Conservation (phyloP, 2,888 invertebrate genomes). For the Mellilla xanthometata region DNA sequence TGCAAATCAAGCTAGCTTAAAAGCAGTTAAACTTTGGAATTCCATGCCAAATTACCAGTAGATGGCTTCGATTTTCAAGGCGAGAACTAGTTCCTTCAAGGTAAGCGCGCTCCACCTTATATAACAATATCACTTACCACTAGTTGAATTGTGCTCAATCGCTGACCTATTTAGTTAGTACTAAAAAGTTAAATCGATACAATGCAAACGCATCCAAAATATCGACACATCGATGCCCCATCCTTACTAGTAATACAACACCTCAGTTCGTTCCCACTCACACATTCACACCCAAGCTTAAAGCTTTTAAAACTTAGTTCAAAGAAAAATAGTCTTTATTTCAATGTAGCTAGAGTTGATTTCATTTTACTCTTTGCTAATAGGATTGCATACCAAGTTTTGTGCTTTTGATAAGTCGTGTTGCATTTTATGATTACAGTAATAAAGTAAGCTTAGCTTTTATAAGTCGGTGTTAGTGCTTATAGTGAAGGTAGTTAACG, state of each 20-base stretch:
- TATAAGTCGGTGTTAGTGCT: constrained; percentile 4
- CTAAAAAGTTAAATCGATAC: too few species aligned
- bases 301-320: constrained; percentile 38
- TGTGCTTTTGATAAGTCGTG: constrained; percentile 22
- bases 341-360: fast-evolving
- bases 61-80: too few species aligned
- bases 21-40: too few species aligned
- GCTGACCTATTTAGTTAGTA: too few species aligned
- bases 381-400: constrained; percentile 26
- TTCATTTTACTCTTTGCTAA: constrained; percentile 15
- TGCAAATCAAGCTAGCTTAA: too few species aligned
- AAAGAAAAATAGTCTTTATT: constrained; percentile 17
- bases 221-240: constrained; percentile 23
- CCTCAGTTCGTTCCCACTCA: constrained; percentile 38
- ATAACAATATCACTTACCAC: too few species aligned
- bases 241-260: constrained; percentile 31
- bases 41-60: too few species aligned
- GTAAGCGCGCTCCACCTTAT: too few species aligned
- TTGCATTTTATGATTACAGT: constrained; percentile 26
- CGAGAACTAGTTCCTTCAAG: too few species aligned
- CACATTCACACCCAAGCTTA: constrained; percentile 39
- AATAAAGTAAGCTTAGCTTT: constrained; percentile 16
- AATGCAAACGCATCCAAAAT: neutral
- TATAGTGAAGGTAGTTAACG: too few species aligned
- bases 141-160: too few species aligned